Evolutionary conservation across 2,888 invertebrate species (phyloP), one percentile per base, ranked within the genome.

Genomic region (Drosophila monieri): DNA sequence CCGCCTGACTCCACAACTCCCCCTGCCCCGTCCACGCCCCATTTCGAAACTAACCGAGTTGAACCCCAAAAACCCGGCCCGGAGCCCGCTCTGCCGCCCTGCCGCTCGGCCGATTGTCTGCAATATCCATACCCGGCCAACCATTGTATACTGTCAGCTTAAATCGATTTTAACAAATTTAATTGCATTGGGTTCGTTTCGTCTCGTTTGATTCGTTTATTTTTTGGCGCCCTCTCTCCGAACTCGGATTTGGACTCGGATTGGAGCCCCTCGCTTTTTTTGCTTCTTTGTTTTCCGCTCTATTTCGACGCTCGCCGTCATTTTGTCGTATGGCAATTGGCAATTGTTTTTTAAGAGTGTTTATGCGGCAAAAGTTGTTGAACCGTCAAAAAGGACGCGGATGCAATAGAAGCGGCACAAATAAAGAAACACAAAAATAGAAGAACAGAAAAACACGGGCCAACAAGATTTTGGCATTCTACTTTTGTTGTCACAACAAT

Each of bases 111-210:
- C 9, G 27, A 27, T 27, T 27, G 27, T 27, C 27, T 27, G 27
- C 9, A 27, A 14, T 39, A 14, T 1, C 39, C n/a, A n/a, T n/a
- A n/a, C 37, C 37, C 39, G 25, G 18, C 27, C 60, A 32, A 23
- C 62, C 43, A 52, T 52, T 59, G 71, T 74, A 84, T 84, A 83
- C 80, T 86, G 83, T 77, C 73, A 73, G 81, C 81, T 86, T 78
- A 86, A 83, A 83, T 83, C 83, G 83, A 83, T 86, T 83, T 84
- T 73, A 83, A 86, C 85, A 86, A 87, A 83, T 83, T 83, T 83
- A 83, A 83, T 83, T 84, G 83, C 80, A 78, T 86, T 79, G 78
- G 80, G 80, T 86, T 80, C 32, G 27, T 49, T 58, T 46, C 51
- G 30, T 46, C 32, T 56, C 35, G 35, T 62, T 66, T 10, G 32